A percentile compares a stretch with the other conserved stretches of the same genome.
These are phyloP conservation scores for Orthosia incerta DNA, from an alignment of 2,888 invertebrate genomes.

Conservation along the genomic window DNA sequence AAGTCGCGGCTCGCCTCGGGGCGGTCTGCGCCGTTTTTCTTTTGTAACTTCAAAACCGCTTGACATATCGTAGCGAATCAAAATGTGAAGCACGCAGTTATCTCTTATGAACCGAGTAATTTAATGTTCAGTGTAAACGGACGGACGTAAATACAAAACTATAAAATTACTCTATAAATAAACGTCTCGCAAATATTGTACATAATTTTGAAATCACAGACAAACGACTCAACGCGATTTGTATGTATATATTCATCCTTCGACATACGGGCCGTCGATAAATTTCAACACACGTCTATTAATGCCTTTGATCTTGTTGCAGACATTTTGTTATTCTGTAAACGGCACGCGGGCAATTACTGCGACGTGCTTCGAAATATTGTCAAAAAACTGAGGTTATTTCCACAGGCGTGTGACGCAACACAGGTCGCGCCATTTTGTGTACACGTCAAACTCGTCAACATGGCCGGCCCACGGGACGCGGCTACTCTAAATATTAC, in stretches of 20 bases:
- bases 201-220: constrained; percentile 63
- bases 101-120: constrained; percentile 65
- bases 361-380: constrained; percentile 85
- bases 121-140: constrained; percentile 55
- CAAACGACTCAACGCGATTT: constrained; percentile 67
- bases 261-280: constrained; percentile 84
- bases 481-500: constrained; percentile 63
- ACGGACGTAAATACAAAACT: constrained; percentile 59
- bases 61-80: constrained; percentile 64
- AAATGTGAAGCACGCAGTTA: constrained; percentile 65
- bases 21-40: constrained; percentile 63
- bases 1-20: constrained; percentile 57
- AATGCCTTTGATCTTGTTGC: constrained; percentile 89
- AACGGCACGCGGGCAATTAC: constrained; percentile 86
- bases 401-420: constrained; percentile 73
- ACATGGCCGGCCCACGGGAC: constrained; percentile 71
- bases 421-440: constrained; percentile 79
- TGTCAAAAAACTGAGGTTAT: constrained; percentile 82
- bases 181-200: constrained; percentile 62
- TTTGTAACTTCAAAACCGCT: constrained; percentile 60
- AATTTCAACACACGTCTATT: constrained; percentile 89
- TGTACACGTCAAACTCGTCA: constrained; percentile 71
- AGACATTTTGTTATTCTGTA: constrained; percentile 87
- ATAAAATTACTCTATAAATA: constrained; percentile 62
- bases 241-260: constrained; percentile 82